Base-by-base conservation (phyloP, 2,797 vertebrate genomes). In the Sebastolobus alascanus region DNA sequence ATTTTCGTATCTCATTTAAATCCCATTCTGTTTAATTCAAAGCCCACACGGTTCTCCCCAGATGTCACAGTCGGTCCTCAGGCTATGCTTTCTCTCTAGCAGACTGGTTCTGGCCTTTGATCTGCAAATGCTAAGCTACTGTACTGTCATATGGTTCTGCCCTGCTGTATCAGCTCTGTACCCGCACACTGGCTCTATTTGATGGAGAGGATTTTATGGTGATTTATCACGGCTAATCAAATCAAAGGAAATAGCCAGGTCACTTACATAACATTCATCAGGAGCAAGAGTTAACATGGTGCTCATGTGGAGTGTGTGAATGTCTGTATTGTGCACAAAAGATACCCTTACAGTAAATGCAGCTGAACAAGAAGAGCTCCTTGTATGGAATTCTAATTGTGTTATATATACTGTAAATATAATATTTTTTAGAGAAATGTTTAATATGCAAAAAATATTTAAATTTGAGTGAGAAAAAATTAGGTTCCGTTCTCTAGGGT, bases 21-120 rank as follows among this genome's bases (percentile, higher is more conserved):
- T 77, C 46, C 38, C 25, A 58, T 78, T 79, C 33, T 80, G 27
- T 77, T 65, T 35, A 64, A 68, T 46, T 68, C 18, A 3, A 52
- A 76, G 74, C 74, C 52, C 13, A 56, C 64, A 52, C 72, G 56
- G 18, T 46, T 55, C 22, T 80, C 72, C 55, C 43, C 60, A 64
- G 63, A 77, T 8, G 13, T 69, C 33, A 43, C 18, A 67, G 22
- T 67, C 46, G 65, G 67, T 84, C 77, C 75, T 67, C 64, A 2
- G 65, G 74, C 67, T 40, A 6, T 1, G 22, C 20, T 63, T 78
- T 70, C 40, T 81, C 65, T 79, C 33, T 16, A 3, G 8, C 84
- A 80, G 38, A 79, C 75, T 68, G 35, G 12, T 46, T 69, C 66
- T 77, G 79, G 79, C 66, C 70, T 92, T 91, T 92, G 88, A 92